Conservation (phyloP, 2,888 invertebrate species). For the Lasius fuliginosus region DNA sequence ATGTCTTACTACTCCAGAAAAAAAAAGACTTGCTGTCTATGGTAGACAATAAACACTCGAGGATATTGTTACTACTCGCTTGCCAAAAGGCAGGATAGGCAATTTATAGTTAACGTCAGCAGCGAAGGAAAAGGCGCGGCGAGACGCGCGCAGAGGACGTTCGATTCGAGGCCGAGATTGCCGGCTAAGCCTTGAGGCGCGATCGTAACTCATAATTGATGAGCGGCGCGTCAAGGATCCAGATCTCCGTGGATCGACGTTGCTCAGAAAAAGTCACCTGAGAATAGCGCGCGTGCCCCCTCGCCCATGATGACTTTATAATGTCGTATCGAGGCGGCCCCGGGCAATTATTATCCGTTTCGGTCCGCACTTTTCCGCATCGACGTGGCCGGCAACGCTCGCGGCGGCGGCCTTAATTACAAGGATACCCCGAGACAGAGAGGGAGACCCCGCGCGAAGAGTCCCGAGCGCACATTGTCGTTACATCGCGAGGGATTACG, state of each 20-base stretch:
- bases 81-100: conserved; percentile 49
- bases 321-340: conserved; percentile 50
- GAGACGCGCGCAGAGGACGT: conserved; percentile 52
- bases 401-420: conserved; percentile 52
- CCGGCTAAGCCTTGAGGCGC: conserved; percentile 57
- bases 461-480: conserved; percentile 44
- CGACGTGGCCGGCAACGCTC: conserved; percentile 41
- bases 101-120: conserved; percentile 54
- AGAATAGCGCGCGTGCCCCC: conserved; percentile 50
- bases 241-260: conserved; percentile 56
- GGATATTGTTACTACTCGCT: conserved; percentile 22
- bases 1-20: not conserved
- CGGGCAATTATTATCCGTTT: conserved; percentile 54
- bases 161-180: conserved; percentile 60
- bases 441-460: not conserved
- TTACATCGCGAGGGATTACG: conserved; percentile 47
- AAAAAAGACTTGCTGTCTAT: not conserved
- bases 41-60: conserved; percentile 40
- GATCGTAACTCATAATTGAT: conserved; percentile 69
- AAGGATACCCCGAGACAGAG: conserved; percentile 37
- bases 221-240: conserved; percentile 63
- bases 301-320: conserved; percentile 54
- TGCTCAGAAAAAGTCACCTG: conserved; percentile 37
- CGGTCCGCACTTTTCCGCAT: conserved; percentile 57
- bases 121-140: conserved; percentile 36